A percentile compares a stretch with the other conserved stretches of the same genome.
Conservation (phyloP, 2,888 invertebrate species). For the Rotaria sp. region DNA sequence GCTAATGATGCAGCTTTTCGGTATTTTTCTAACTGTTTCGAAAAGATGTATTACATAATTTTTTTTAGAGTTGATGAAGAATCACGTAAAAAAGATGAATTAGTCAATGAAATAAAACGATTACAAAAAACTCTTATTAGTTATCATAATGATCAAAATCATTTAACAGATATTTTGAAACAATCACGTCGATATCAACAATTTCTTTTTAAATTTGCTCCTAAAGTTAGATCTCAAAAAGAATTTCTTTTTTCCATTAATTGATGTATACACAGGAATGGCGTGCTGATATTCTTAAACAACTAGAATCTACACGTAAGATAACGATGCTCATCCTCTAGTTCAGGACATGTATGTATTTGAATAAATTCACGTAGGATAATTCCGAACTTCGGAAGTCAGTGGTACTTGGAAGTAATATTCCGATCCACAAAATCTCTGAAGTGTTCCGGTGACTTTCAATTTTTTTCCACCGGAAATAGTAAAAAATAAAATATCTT, state of each 20-base stretch:
- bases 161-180: background rate
- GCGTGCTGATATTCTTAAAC: background rate
- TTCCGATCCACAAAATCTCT: too few species aligned
- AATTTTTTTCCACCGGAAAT: too few species aligned
- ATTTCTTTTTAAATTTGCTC: constrained; percentile 27
- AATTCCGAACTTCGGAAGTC: too few species aligned
- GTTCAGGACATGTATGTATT: too few species aligned
- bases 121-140: background rate
- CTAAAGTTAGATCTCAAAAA: background rate
- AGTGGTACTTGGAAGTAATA: too few species aligned
- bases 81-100: background rate
- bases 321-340: too few species aligned
- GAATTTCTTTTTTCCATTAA: background rate
- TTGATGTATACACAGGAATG: background rate
- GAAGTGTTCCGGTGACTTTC: too few species aligned
- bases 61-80: background rate
- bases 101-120: background rate
- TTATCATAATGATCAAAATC: background rate
- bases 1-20: background rate
- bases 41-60: background rate
- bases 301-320: background rate
- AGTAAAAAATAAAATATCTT: too few species aligned
- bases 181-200: constrained; percentile 21
- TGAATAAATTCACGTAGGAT: too few species aligned
- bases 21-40: background rate